A percentile compares a stretch with the other conserved stretches of the same genome.
Conservation (phyloP, 2,888 invertebrate genomes). For the Papilio gigon region DNA sequence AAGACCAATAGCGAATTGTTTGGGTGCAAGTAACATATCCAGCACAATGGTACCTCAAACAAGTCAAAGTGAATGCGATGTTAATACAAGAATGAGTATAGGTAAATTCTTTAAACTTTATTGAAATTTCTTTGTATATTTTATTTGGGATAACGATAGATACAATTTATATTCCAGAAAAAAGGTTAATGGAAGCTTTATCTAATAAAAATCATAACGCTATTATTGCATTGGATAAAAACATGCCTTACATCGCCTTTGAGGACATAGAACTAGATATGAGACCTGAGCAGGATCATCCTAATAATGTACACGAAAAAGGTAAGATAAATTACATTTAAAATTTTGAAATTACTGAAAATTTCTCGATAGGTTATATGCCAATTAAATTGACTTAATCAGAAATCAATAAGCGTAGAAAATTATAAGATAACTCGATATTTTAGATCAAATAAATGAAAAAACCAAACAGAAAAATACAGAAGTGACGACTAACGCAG, state of each 20-base stretch:
- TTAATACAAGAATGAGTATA: constrained; percentile 10
- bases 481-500: constrained; percentile 23
- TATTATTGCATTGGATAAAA: constrained; percentile 4
- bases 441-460: constrained; percentile 2
- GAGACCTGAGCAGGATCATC: neutral
- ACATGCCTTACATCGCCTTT: neutral
- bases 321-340: constrained; percentile 4
- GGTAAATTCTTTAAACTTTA: constrained; percentile 17
- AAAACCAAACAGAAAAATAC: constrained; percentile 16
- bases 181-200: constrained; percentile 8
- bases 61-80: constrained; percentile 29
- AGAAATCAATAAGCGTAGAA: no score
- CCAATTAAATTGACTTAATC: no score
- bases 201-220: constrained; percentile 18
- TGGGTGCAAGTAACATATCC: constrained; percentile 23
- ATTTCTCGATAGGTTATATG: neutral
- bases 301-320: neutral
- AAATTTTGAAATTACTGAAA: neutral
- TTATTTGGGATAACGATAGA: no score
- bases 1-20: constrained; percentile 31
- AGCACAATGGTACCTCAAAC: constrained; percentile 38
- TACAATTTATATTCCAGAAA: constrained; percentile 14
- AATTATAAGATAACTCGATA: neutral
- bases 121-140: no score
- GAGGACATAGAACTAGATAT: neutral